Evolutionary conservation across 37 sponge, comb jelly and placozoan genomes (phyloP), one percentile per base, ranked within the genome.

Genomic region (Bolinopsis microptera): DNA sequence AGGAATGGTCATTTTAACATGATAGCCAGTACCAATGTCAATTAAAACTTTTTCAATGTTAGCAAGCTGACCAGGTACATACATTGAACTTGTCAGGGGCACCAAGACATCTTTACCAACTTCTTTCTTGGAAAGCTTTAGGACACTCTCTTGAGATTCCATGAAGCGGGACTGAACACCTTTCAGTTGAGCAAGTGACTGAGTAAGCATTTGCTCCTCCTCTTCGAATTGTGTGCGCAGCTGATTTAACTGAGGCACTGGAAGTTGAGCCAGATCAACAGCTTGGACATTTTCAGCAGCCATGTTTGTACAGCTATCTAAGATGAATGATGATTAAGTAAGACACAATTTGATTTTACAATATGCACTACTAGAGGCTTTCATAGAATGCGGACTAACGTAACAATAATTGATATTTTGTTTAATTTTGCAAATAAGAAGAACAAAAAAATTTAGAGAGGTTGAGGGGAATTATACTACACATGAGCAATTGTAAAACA

Each of bases 11-110:
- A 96, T 97, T 76, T 97, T 97, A 37, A 96, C 95, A 95, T 95
- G 96, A 68, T 96, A 98, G 16, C 99, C 99, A 24, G 99, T 98
- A 21, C 99, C 99, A 38, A 98, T 93, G 68, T 98, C 97, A 32
- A 97, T 95, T 26, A 98, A 69, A 3, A 98, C 96, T 83, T 93
- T 96, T n/a, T 93, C 69, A 0, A 83, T 83, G 92, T 94, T 35
- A 36, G 86, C 94, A 37, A 98, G 41, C 67, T 82, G 93, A 0
- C 99, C 99, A 35, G 99, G 97, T 22, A 97, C 96, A 94, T 98
- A 98, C 96, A 98, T 96, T 24, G 90, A 86, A 39, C 90, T 86
- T 24, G 90, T 86, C n/a, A 86, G 48, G 5, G 90, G 90, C 41
- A 86, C 90, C 13, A 86, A 25, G 0, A 86, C 37, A 38, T 32